Conservation (phyloP, 2,888 invertebrate genomes). For the Drosophila heteroneura region DNA sequence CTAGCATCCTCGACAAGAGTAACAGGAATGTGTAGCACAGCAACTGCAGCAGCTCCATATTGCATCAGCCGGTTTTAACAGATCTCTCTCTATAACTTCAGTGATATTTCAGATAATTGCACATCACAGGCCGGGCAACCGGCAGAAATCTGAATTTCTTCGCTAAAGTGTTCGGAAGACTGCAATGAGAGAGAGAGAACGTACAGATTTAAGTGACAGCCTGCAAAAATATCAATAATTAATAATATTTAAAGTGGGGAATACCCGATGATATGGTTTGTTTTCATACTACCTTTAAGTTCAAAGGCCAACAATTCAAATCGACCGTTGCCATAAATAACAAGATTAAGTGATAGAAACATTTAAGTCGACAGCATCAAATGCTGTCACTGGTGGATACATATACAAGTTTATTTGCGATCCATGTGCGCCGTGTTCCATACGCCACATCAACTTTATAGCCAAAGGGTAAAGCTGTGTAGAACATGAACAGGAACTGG, state of each 20-base stretch:
- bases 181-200: constrained; percentile 2
- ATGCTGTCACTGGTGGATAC: neutral
- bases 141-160: neutral
- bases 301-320: neutral
- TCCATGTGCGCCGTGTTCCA: neutral
- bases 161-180: neutral
- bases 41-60: constrained; percentile 83
- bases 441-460: constrained; percentile 1
- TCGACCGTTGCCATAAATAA: neutral
- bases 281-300: neutral
- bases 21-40: constrained; percentile 82
- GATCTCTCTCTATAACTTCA: constrained; percentile 3
- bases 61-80: constrained; percentile 65
- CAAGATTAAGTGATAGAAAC: neutral
- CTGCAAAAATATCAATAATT: neutral
- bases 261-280: neutral
- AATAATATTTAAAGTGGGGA: neutral
- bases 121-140: constrained; percentile 12
- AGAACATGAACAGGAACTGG: neutral
- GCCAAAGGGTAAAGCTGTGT: neutral
- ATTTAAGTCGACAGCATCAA: neutral
- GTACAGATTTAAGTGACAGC: neutral
- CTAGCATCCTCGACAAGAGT: constrained; percentile 82
- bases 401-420: neutral
- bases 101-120: neutral